Conservation (phyloP, 2,797 vertebrate genomes). For the Malacoraja senta region DNA sequence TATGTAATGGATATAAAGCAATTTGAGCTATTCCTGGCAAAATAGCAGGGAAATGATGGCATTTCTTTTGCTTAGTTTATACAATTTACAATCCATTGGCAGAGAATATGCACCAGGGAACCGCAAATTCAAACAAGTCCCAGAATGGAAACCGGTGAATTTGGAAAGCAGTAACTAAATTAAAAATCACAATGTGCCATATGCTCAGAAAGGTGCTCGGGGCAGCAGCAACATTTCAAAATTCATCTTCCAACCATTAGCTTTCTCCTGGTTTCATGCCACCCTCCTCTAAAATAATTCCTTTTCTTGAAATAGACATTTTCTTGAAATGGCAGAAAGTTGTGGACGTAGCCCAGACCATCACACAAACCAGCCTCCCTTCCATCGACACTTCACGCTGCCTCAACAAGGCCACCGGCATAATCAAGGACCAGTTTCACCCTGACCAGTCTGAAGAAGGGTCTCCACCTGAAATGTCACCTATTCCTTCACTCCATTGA, state of each 20-base stretch:
- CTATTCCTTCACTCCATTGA: too few relatives aligned
- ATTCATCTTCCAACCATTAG: neutral
- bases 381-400: too few relatives aligned
- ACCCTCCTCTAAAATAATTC: neutral
- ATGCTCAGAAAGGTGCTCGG: neutral
- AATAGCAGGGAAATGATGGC: neutral
- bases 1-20: neutral
- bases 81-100: neutral
- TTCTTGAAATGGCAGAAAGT: too few relatives aligned
- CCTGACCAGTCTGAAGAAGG: too few relatives aligned
- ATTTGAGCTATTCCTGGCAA: neutral
- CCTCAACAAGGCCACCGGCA: too few relatives aligned
- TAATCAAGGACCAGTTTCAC: too few relatives aligned
- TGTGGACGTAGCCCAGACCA: too few relatives aligned
- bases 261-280: neutral
- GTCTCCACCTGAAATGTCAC: too few relatives aligned
- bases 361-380: too few relatives aligned
- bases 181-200: neutral
- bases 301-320: too few relatives aligned
- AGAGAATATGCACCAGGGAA: neutral
- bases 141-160: neutral
- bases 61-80: neutral
- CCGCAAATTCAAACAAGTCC: neutral
- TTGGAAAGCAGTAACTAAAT: neutral
- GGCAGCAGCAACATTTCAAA: neutral